Base-by-base conservation (phyloP, 2,888 invertebrate genomes). In the Drosophila meridiana region DNA sequence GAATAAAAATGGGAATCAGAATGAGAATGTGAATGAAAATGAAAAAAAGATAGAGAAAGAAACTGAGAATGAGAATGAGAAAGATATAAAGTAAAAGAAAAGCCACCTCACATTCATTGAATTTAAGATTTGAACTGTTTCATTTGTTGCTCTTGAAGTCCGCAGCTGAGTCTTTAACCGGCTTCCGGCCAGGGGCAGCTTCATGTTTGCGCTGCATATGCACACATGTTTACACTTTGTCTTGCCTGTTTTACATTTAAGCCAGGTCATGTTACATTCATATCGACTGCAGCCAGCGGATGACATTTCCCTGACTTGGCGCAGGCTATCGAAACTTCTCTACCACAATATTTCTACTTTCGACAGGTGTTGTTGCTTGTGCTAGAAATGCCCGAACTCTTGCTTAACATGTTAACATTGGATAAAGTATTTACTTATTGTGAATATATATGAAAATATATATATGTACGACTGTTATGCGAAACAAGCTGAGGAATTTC, bases 201-300 rank as follows among this genome's bases (percentile, higher is more conserved):
- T 28, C 13, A 4, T 30, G 30, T 8, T 30, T 30, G 48, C 8
- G 30, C 2, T 47, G 45, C 28, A 47, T 28, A 3, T 28, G 45
- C 28, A 28, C 13, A 47, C 28, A 48, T 30, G 30, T 30, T 30
- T 48, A 30, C 48, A 32, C 14, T n/a, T 50, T 14, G 4, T 50
- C 30, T 50, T 13, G 3, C 8, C 14, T n/a, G 14, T 48, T 30
- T 30, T 8, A 30, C 8, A 48, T 48, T 30, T 48, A 7, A 30
- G 50, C 50, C 50, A 28, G 50, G n/a, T 50, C 50, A n/a, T n/a
- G 50, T 50, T 50, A 32, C 50, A 32, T 32, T n/a, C 30, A 7
- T 9, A 9, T n/a, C 30, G 32, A n/a, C 14, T 47, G 28, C 47
- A 28, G 47, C 28, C 3, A 47, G 2, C 28, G 30, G 0, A 8